Percentiles rank a stretch among this genome's conserved stretches.
phyloP scores from a whole-genome alignment of 2,113 vertebrate species.

The Cynoglossus semilaevis region DNA sequence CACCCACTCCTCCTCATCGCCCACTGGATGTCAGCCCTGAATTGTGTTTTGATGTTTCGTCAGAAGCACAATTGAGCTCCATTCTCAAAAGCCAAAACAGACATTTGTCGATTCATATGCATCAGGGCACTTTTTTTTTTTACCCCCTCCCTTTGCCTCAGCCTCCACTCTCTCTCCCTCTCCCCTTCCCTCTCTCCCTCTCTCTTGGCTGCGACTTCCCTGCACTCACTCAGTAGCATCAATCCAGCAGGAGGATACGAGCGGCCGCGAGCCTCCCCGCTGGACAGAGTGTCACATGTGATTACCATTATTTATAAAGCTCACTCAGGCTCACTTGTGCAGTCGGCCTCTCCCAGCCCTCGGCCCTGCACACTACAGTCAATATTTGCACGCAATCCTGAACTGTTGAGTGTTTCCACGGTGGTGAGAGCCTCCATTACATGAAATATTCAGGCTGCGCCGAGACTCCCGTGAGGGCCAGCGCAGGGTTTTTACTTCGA shows the following conservation, averaged over 20 bases:
- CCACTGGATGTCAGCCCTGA: conserved; percentile 83
- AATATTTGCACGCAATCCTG: conserved; percentile 90
- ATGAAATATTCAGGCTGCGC: conserved; percentile 91
- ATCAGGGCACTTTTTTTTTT: conserved; percentile 62
- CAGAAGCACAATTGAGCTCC: conserved; percentile 82
- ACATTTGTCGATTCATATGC: conserved; percentile 88
- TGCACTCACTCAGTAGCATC: conserved; percentile 51
- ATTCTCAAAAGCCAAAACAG: conserved; percentile 90
- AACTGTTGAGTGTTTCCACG: conserved; percentile 83
- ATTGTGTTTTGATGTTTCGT: conserved; percentile 94
- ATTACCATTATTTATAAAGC: conserved; percentile 89
- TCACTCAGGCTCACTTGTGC: conserved; percentile 79
- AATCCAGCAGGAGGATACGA: conserved; percentile 59
- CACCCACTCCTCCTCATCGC: conserved; percentile 33
- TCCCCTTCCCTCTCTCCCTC: neutral
- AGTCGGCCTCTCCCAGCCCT: conserved; percentile 67
- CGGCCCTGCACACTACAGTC: conserved; percentile 79
- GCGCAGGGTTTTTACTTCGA: conserved; percentile 87
- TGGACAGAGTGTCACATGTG: conserved; percentile 82
- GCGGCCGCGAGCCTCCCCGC: conserved; percentile 73
- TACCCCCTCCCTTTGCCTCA: conserved; percentile 25
- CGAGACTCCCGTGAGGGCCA: conserved; percentile 78
- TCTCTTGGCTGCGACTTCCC: conserved; percentile 31
- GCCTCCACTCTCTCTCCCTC: conserved; percentile 37
- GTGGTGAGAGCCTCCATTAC: conserved; percentile 76